phyloP scores from a whole-genome alignment of 2,797 vertebrate species.

The Oreonectes daqikongensis region DNA sequence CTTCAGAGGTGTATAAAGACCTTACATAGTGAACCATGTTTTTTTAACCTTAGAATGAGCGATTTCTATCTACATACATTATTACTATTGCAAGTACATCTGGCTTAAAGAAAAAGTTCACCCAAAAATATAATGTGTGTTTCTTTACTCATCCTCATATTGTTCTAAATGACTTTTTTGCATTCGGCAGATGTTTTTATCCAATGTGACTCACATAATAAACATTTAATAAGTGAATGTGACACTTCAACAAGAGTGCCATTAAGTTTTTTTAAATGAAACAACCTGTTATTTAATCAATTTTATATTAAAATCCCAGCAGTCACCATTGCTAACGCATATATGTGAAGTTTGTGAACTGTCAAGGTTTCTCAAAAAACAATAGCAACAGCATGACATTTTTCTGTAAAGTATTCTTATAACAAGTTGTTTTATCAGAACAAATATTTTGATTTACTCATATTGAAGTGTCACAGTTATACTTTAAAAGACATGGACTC shows the following conservation, averaged over 20 bases:
- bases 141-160: no score
- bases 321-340: background rate
- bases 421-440: constrained; percentile 3
- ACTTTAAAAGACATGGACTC: constrained; percentile 9
- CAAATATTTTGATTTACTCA: constrained; percentile 10
- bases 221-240: background rate
- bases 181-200: no score
- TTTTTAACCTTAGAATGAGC: no score
- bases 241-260: background rate
- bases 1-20: no score
- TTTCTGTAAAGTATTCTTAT: background rate
- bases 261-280: no score
- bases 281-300: background rate
- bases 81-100: background rate
- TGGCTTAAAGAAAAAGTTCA: no score
- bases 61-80: no score
- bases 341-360: no score
- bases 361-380: background rate
- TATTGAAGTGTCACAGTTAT: constrained; percentile 23
- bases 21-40: no score
- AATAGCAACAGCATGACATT: background rate
- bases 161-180: no score
- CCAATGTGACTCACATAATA: background rate
- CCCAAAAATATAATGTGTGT: no score
- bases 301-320: background rate